phyloP scores from a whole-genome alignment of 1,140 invertebrate genomes.

The Drosophila tropicalis region DNA sequence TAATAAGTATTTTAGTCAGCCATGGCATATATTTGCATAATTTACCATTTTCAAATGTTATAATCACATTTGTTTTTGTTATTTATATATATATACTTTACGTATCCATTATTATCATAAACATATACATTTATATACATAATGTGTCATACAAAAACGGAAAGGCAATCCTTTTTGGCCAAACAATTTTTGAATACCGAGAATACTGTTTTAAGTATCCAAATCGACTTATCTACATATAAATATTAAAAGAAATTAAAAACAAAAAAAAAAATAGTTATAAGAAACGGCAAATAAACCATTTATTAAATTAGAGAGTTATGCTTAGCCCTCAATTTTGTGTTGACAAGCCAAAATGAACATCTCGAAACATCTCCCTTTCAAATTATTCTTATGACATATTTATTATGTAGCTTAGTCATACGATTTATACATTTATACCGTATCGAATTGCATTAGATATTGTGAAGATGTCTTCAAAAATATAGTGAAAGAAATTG shows the following conservation, averaged over 20 bases:
- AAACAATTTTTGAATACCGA: constrained; percentile 59
- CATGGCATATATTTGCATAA: constrained; percentile 10
- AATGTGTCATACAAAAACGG: too few species aligned
- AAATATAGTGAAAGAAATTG: constrained; percentile 51
- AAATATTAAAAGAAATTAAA: constrained; percentile 17
- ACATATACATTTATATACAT: constrained; percentile 27
- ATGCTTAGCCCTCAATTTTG: background rate
- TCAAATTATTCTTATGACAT: constrained; percentile 50
- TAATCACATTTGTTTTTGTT: constrained; percentile 62
- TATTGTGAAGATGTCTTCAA: constrained; percentile 47
- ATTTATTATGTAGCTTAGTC: constrained; percentile 78
- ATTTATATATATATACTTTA: constrained; percentile 26
- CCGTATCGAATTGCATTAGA: constrained; percentile 41
- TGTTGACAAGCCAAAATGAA: background rate
- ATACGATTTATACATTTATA: constrained; percentile 57
- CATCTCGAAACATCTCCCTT: background rate
- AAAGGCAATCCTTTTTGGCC: constrained; percentile 35
- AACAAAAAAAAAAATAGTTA: background rate
- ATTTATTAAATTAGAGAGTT: constrained; percentile 14
- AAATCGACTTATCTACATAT: constrained; percentile 38
- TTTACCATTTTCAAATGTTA: too few species aligned
- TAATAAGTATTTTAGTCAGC: constrained; percentile 37
- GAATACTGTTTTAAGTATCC: constrained; percentile 77
- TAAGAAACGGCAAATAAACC: background rate
- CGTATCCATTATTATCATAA: constrained; percentile 30